A percentile compares a stretch with the other conserved stretches of the same genome.
Evolutionary conservation across 2,888 invertebrate genomes (phyloP).

Genomic region (Hypercompe scribonia): DNA sequence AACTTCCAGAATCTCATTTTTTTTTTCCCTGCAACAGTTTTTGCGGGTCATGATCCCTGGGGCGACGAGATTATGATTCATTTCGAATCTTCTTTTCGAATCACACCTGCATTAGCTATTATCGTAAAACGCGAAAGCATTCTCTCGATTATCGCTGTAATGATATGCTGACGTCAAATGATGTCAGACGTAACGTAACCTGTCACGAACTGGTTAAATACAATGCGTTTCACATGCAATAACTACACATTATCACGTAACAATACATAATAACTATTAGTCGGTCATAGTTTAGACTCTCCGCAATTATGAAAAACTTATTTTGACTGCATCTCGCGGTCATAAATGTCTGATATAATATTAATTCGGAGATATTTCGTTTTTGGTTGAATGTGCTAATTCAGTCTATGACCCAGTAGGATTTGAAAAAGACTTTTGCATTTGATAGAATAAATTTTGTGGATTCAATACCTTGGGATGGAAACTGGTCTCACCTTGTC

Average conservation of each 20-base stretch:
- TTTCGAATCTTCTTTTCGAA: neutral
- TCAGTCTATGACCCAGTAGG: too few species aligned
- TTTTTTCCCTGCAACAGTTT: too few species aligned
- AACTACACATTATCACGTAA: constrained; percentile 33
- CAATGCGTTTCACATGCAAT: constrained; percentile 34
- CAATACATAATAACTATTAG: constrained; percentile 27
- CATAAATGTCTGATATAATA: neutral
- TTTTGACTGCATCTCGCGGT: neutral
- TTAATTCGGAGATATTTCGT: too few species aligned
- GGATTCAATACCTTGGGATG: neutral
- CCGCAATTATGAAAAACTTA: neutral
- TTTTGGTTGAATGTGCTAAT: too few species aligned
- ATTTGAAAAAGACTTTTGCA: too few species aligned
- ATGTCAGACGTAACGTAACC: constrained; percentile 30
- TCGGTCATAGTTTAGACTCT: constrained; percentile 21
- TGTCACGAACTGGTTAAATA: constrained; percentile 29
- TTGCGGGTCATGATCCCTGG: too few species aligned
- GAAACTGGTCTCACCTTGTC: too few species aligned
- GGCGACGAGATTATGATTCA: neutral
- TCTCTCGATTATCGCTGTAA: neutral
- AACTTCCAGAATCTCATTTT: too few species aligned
- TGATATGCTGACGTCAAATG: constrained; percentile 1
- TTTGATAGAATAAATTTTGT: neutral
- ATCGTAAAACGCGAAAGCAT: neutral
- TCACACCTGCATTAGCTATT: neutral